phyloP scores from a whole-genome alignment of 2,888 invertebrate species.

The Eupeodes latifasciatus region DNA sequence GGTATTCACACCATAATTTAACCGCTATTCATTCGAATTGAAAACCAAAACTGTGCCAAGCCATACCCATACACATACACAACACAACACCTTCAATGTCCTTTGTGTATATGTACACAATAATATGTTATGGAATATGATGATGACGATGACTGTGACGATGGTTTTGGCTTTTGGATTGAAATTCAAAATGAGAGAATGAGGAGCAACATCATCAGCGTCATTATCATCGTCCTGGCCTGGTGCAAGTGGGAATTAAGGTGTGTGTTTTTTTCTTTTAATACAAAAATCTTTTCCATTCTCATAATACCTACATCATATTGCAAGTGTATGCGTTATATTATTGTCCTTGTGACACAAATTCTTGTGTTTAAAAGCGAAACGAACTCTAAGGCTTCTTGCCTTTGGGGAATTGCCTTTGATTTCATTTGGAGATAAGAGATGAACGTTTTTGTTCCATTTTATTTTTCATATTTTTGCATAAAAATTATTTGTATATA shows the following conservation, averaged over 20 bases:
- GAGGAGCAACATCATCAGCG: conserved; percentile 6
- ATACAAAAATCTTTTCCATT: conserved; percentile 14
- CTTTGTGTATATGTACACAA: conserved; percentile 21
- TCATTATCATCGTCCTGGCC: conserved; percentile 16
- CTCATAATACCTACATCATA: not conserved
- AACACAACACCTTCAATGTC: too few relatives aligned
- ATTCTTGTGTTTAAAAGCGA: conserved; percentile 56
- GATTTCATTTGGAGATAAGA: conserved; percentile 76
- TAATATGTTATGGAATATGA: conserved; percentile 28
- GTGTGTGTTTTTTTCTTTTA: conserved; percentile 45
- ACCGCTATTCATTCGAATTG: conserved; percentile 75
- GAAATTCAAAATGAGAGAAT: conserved; percentile 24
- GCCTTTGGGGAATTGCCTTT: conserved; percentile 73
- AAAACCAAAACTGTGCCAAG: conserved; percentile 74
- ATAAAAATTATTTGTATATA: conserved; percentile 13
- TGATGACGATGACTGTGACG: conserved; percentile 11
- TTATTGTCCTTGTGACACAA: conserved; percentile 75
- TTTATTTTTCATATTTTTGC: conserved; percentile 25
- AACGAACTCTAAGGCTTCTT: conserved; percentile 44
- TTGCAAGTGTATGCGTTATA: conserved; percentile 62
- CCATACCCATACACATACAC: conserved; percentile 31
- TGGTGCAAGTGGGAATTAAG: conserved; percentile 53
- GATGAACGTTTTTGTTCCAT: conserved; percentile 41
- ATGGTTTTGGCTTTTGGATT: conserved; percentile 36
- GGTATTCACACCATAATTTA: conserved; percentile 75